Evolutionary conservation across 1,140 invertebrate genomes (phyloP).

Genomic region (Teleogryllus occipitalis): DNA sequence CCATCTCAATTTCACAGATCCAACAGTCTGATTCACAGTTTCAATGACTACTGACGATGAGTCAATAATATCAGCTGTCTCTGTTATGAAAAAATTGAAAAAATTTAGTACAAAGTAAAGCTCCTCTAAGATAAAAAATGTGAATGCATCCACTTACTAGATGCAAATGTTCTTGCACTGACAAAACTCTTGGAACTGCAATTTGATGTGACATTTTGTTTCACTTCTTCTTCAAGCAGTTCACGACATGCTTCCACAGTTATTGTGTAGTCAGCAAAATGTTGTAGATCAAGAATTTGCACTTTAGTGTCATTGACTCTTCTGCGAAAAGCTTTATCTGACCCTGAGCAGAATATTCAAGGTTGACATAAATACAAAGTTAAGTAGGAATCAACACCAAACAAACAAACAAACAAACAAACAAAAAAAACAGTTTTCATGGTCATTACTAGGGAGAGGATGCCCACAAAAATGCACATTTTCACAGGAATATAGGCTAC

Average conservation of each 20-base stretch:
- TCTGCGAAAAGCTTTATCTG: too few species aligned
- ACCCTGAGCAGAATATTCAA: too few species aligned
- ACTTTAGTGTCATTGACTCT: slow-evolving; percentile 32
- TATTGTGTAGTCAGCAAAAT: slow-evolving; percentile 64
- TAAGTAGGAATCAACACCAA: too few species aligned
- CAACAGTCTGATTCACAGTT: slow-evolving; percentile 25
- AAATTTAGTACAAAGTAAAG: neutral
- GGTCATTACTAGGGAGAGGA: too few species aligned
- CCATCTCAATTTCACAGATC: slow-evolving; percentile 51
- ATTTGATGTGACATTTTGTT: slow-evolving; percentile 22
- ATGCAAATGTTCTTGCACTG: slow-evolving; percentile 34
- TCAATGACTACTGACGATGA: slow-evolving; percentile 22
- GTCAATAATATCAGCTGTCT: slow-evolving; percentile 28
- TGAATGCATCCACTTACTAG: neutral
- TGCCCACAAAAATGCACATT: too few species aligned
- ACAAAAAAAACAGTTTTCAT: too few species aligned
- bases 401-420: too few species aligned
- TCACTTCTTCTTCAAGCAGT: slow-evolving; percentile 34
- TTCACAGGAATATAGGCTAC: too few species aligned
- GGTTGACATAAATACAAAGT: too few species aligned
- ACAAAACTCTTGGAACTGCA: slow-evolving; percentile 36
- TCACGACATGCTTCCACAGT: slow-evolving; percentile 62
- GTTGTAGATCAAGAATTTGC: slow-evolving; percentile 52
- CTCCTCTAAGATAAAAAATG: slow-evolving; percentile 29
- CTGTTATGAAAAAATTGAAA: slow-evolving; percentile 21